A percentile compares a stretch with the other conserved stretches of the same genome.
Evolutionary conservation across 2,113 vertebrate genomes (phyloP).

Genomic region (Sarotherodon lohbergeri): DNA sequence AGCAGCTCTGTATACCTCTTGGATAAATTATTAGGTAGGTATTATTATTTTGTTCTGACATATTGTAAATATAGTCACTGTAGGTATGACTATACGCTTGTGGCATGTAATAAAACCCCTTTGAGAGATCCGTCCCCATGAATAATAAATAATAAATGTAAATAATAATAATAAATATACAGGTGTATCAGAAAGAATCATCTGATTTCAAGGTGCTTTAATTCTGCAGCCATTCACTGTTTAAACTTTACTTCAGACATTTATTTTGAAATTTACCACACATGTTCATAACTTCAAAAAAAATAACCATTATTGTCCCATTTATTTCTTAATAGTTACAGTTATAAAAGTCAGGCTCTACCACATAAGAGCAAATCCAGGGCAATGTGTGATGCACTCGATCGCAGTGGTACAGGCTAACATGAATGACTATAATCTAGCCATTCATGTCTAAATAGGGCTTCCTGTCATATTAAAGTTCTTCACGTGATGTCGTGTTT

Average conservation of each 20-base stretch:
- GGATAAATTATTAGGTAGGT: background rate
- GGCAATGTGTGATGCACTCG: background rate
- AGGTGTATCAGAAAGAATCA: background rate
- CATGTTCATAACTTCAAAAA: no score
- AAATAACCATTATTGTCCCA: background rate
- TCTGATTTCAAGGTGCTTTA: background rate
- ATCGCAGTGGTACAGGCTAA: background rate
- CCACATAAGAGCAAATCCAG: background rate
- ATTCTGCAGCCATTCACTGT: background rate
- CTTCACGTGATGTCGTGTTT: background rate
- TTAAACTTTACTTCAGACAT: background rate
- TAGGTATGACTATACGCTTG: background rate
- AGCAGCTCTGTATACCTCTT: background rate
- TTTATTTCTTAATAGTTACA: no score
- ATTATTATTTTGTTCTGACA: background rate
- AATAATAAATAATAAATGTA: background rate
- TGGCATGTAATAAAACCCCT: background rate
- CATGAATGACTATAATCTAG: background rate
- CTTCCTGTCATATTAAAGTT: background rate
- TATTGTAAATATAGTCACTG: background rate
- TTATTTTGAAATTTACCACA: background rate
- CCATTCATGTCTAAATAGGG: background rate
- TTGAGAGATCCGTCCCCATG: background rate
- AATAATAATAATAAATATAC: background rate
- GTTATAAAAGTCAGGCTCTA: background rate